A percentile compares a stretch with the other conserved stretches of the same genome.
Evolutionary conservation across 2,888 invertebrate genomes (phyloP).

Genomic region (Pterostichus niger): DNA sequence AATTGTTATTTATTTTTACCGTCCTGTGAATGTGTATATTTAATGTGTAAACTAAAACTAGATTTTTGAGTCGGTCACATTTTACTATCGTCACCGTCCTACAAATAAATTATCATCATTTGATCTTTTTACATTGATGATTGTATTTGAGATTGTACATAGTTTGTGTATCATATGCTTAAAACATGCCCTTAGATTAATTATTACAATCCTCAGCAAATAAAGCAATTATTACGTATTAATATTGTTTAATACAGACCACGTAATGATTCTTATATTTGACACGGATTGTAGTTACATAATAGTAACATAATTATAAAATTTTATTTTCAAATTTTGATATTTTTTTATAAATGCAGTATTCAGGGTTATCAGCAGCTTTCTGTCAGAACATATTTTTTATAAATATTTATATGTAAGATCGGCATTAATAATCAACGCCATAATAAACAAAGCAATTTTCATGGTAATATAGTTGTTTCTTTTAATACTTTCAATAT

Average conservation of each 20-base stretch:
- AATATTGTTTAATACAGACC: slow-evolving; percentile 1
- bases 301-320: slow-evolving; percentile 61
- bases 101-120: slow-evolving; percentile 53
- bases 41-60: slow-evolving; percentile 40
- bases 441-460: slow-evolving; percentile 60
- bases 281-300: background rate
- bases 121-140: slow-evolving; percentile 48
- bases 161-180: slow-evolving; percentile 66
- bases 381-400: slow-evolving; percentile 66
- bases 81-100: slow-evolving; percentile 59
- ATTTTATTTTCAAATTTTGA: slow-evolving; percentile 64
- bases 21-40: slow-evolving; percentile 61
- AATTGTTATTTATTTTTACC: slow-evolving; percentile 61
- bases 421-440: slow-evolving; percentile 64
- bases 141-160: slow-evolving; percentile 52
- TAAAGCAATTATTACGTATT: background rate
- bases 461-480: slow-evolving; percentile 10
- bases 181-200: slow-evolving; percentile 58
- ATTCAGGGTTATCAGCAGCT: slow-evolving; percentile 66
- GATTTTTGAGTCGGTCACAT: slow-evolving; percentile 31
- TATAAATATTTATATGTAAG: slow-evolving; percentile 66
- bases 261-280: slow-evolving; percentile 6
- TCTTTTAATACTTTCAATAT: slow-evolving; percentile 2
- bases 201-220: slow-evolving; percentile 7
- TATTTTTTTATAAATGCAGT: slow-evolving; percentile 67